These are phyloP conservation scores for Loris lydekkerianus DNA, from an alignment of 2,797 vertebrate species.

Conservation along the genomic window DNA sequence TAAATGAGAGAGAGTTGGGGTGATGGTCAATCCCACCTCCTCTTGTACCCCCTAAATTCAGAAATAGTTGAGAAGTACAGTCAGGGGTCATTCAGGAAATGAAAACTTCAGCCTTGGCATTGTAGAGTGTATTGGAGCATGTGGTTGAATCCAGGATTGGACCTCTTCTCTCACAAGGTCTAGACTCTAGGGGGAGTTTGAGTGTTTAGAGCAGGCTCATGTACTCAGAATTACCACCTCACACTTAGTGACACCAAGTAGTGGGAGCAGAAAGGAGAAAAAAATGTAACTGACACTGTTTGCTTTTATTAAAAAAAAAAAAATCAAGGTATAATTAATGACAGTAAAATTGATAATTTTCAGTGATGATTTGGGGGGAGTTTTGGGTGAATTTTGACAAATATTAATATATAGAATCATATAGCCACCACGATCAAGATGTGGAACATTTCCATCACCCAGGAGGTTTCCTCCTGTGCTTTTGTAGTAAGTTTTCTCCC, in stretches of 20 bases:
- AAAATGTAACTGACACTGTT: background rate
- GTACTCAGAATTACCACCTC: too few relatives aligned
- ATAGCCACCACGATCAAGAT: background rate
- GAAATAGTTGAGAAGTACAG: too few relatives aligned
- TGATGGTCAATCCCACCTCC: too few relatives aligned
- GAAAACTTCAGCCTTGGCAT: too few relatives aligned
- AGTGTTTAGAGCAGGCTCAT: background rate
- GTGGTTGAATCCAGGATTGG: background rate
- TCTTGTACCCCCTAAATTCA: too few relatives aligned
- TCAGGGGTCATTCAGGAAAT: too few relatives aligned
- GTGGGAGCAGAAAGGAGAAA: background rate
- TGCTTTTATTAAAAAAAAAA: background rate
- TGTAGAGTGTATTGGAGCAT: background rate
- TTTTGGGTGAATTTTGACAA: constrained; percentile 7
- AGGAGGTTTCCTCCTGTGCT: background rate
- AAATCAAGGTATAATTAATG: background rate
- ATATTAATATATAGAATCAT: background rate
- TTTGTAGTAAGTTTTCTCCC: background rate
- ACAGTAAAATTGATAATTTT: background rate
- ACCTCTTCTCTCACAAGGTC: background rate
- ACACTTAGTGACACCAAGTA: background rate
- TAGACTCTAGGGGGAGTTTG: background rate
- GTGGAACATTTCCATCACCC: background rate
- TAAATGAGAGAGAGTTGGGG: too few relatives aligned
- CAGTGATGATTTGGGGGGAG: too few relatives aligned